Evolutionary conservation across 2,113 vertebrate species (phyloP), one percentile per base, ranked within the genome.

Genomic region (Tetrao urogallus): DNA sequence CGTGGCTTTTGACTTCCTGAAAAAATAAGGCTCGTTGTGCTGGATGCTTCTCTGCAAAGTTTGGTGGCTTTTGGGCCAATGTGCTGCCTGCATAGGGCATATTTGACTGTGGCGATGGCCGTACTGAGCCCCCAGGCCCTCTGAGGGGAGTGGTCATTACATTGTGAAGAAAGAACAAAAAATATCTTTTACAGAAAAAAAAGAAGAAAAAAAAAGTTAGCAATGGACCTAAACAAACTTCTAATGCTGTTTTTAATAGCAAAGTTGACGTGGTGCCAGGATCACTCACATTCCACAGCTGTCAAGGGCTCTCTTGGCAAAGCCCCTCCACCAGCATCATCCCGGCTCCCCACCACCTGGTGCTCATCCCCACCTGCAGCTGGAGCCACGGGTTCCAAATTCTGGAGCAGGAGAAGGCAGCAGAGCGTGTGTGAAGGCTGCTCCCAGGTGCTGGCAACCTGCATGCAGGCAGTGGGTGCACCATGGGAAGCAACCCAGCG

Each of bases 51-150:
- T 28, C 38, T 45, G 50, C 22, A 30, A 56, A 45, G 25, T 32
- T 84, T 30, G 32, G 32, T 3, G 7, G 43, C 10, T 91, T 85
- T 72, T 54, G 42, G 50, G n/a, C 7, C 45, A 52, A 71, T 6
- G 4, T 0, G 2, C 8, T 81, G 27, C 42, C 30, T 24, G 11
- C 1, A 0, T 1, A 5, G 16, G 18, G 11, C 0, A 0, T 58
- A 13, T 80, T 22, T 9, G 64, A 48, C 43, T 47, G 30, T 13
- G 47, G 19, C 18, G 56, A 6, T 28, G 72, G 21, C 72, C 21
- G 27, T 24, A 28, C 10, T 0, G 6, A 61, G 15, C 4, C 30
- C 14, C 28, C 8, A 30, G 15, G 28, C 27, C 52, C 28, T 56
- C 52, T 27, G 27, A 56, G 52, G 52, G 9, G 28, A 32, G 54